Evolutionary conservation across 2,797 vertebrate genomes (phyloP).

Genomic region (Hippoglossus hippoglossus): DNA sequence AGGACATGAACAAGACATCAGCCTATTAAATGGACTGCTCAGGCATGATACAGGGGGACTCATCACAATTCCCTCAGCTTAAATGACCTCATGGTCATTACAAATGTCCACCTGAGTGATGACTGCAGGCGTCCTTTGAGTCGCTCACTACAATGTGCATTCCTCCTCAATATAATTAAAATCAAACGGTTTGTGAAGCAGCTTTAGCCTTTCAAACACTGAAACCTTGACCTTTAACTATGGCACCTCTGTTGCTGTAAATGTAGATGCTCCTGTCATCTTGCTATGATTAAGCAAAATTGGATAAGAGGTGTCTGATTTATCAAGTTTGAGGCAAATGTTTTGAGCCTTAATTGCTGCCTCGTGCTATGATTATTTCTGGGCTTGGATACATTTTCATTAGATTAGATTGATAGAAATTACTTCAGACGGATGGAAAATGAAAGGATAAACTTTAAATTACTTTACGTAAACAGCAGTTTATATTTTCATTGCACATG

Average conservation of each 20-base stretch:
- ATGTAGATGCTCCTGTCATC: slow-evolving; percentile 28
- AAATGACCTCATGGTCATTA: slow-evolving; percentile 16
- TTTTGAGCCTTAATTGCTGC: background rate
- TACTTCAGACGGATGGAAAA: background rate
- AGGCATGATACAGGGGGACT: slow-evolving; percentile 8
- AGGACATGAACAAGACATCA: background rate
- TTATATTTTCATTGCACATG: slow-evolving; percentile 6
- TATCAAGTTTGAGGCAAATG: slow-evolving; percentile 17
- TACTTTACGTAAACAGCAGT: slow-evolving; percentile 2
- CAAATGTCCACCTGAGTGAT: slow-evolving; percentile 21
- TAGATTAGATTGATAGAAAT: background rate
- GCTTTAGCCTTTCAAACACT: slow-evolving; percentile 40
- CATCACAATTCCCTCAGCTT: slow-evolving; percentile 1
- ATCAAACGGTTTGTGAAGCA: slow-evolving; percentile 38
- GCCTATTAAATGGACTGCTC: background rate
- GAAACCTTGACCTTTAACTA: slow-evolving; percentile 66
- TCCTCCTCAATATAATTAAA: slow-evolving; percentile 48
- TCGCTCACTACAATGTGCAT: slow-evolving; percentile 18
- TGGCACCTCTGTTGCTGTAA: slow-evolving; percentile 38
- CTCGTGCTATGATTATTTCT: background rate
- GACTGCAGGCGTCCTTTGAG: slow-evolving; percentile 18
- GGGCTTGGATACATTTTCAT: too few species aligned
- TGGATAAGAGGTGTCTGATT: slow-evolving; percentile 1
- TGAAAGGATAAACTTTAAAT: too few species aligned
- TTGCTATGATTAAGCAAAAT: slow-evolving; percentile 8